A percentile compares a stretch with the other conserved stretches of the same genome.
phyloP scores from a whole-genome alignment of 2,888 invertebrate genomes.

The Ormyrus rosae region DNA sequence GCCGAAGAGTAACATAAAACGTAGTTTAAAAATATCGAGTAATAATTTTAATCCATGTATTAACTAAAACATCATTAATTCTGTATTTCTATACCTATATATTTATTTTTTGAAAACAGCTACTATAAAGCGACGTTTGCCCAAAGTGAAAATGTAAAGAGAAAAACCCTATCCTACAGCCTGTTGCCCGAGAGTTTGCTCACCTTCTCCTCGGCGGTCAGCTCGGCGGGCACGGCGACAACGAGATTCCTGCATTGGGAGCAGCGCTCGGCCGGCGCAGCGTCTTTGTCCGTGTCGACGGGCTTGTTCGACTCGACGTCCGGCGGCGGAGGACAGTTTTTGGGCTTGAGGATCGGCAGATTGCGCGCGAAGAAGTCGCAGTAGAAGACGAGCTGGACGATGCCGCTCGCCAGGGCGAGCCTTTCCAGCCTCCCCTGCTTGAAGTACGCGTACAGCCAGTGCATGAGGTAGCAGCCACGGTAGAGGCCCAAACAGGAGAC shows the following conservation, averaged over 20 bases:
- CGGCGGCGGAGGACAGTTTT: background rate
- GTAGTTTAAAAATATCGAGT: no score
- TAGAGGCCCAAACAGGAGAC: slow-evolving; percentile 50
- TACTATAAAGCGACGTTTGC: no score
- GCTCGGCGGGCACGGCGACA: background rate
- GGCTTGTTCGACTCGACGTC: no score
- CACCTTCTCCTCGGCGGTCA: slow-evolving; percentile 20
- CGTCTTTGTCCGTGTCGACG: background rate
- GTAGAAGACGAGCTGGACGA: slow-evolving; percentile 53
- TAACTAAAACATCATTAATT: no score
- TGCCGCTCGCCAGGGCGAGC: slow-evolving; percentile 28
- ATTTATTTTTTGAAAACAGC: no score
- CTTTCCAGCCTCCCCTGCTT: background rate
- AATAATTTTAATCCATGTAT: no score
- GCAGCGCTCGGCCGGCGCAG: background rate
- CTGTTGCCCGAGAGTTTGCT: background rate
- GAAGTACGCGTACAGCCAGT: slow-evolving; percentile 46
- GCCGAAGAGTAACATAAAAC: no score
- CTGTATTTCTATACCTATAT: no score
- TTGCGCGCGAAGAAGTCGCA: slow-evolving; percentile 54
- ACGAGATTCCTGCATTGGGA: background rate
- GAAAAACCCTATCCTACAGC: no score
- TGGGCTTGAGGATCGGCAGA: slow-evolving; percentile 50
- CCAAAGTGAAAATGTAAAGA: no score
- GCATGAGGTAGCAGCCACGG: slow-evolving; percentile 53